Evolutionary conservation across 1,140 invertebrate genomes (phyloP), one percentile per base, ranked within the genome.

Genomic region (Chironomus striatipennis): DNA sequence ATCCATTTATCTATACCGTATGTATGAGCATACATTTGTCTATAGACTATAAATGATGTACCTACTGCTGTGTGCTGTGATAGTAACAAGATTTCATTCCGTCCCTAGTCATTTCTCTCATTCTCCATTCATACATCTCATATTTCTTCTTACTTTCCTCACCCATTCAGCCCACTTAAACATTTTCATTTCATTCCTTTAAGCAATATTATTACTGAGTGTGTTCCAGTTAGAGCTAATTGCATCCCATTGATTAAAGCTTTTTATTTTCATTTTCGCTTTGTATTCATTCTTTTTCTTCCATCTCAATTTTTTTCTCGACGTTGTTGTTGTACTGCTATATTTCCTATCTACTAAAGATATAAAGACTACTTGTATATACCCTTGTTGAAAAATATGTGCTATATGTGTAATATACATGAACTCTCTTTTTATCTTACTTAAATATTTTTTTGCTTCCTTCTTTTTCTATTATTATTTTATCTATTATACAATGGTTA

Each of bases 181-280:
- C 47, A 57, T 12, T 47, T 34, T 34, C 24, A 1, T 34, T 34
- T 5, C 24, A 34, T 34, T 34, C 24, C 24, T 34, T 34, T 34
- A 34, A 34, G 24, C 24, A 34, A 34, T 34, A 34, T 34, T 34
- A 34, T 34, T 34, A 34, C 24, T 34, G 24, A 34, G 24, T 34
- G 24, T 34, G 24, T 34, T 47, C 47, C 47, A 57, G 47, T 57
- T 57, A 57, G 47, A 57, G n/a, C n/a, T 70, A 70, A 70, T 70
- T 70, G 65, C 20, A 70, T 18, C 65, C 20, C 65, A 70, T 70
- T 21, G 65, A 70, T 70, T 70, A 70, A 70, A 70, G 65, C 65
- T 70, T 70, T 9, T 70, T 70, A 18, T 70, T 70, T 18, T 70
- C 65, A 34, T 15, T 15, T 57, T 57, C 43, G 12, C 12, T 57